Conservation (phyloP, 2,797 vertebrate species). For the Loriculus beryllinus region DNA sequence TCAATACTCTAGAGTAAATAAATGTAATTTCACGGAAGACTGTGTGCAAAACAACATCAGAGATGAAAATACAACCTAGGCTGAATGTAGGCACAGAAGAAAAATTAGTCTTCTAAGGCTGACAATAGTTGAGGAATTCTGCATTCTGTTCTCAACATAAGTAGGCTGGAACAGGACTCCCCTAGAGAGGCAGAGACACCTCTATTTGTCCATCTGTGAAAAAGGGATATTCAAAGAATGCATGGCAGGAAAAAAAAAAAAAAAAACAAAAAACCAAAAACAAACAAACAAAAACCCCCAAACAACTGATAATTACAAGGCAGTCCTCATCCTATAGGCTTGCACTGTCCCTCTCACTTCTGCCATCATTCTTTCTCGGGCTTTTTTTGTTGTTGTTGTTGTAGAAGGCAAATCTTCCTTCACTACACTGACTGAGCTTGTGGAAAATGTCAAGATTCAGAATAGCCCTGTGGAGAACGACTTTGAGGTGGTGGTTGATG, state of each 20-base stretch:
- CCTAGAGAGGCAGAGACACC: not conserved
- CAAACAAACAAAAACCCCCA: rapidly evolving
- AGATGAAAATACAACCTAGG: not conserved
- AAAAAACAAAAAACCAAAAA: not conserved
- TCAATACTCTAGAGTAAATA: not conserved
- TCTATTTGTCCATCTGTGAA: not conserved
- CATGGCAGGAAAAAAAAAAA: rapidly evolving
- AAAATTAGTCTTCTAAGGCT: not conserved
- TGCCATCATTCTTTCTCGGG: rapidly evolving
- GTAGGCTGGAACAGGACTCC: not conserved
- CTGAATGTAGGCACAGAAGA: not conserved
- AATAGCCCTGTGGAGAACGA: too few relatives aligned
- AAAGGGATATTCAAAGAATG: not conserved
- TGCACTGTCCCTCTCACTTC: not conserved
- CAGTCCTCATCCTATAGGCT: not conserved
- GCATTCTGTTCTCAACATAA: not conserved
- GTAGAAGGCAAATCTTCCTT: not conserved
- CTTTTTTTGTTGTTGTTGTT: not conserved
- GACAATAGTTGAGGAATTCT: not conserved
- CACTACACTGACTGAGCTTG: not conserved
- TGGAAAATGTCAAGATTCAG: not conserved
- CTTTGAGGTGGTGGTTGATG: too few relatives aligned
- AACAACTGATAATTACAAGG: not conserved
- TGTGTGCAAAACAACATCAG: not conserved
- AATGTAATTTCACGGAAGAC: not conserved